Percentiles rank a stretch among this genome's conserved stretches.
phyloP scores from a whole-genome alignment of 2,113 vertebrate genomes.

The Nycticebus coucang region DNA sequence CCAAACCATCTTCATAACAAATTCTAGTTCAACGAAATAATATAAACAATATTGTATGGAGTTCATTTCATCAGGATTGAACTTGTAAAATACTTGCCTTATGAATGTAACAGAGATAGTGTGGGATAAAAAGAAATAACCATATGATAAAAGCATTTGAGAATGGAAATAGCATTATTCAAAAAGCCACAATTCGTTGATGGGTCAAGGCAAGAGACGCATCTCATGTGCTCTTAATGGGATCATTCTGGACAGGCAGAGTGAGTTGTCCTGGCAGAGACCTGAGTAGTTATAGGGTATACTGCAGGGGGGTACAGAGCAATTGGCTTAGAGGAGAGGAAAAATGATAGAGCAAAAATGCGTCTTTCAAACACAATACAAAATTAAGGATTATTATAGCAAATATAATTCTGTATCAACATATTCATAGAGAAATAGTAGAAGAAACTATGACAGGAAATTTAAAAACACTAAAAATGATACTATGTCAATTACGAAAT shows the following conservation, averaged over 20 bases:
- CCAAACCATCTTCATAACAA: slow-evolving; percentile 27
- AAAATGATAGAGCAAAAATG: not conserved
- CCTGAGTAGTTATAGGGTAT: not conserved
- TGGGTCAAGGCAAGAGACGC: not conserved
- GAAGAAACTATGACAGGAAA: slow-evolving; percentile 6
- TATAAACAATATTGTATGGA: not conserved
- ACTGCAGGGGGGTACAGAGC: not conserved
- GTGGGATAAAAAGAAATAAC: not conserved
- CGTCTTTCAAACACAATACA: slow-evolving; percentile 47
- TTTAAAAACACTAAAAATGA: slow-evolving; percentile 18
- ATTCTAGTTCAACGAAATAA: slow-evolving; percentile 6
- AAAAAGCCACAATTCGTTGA: not conserved
- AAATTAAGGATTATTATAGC: slow-evolving; percentile 4
- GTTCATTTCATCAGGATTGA: slow-evolving; percentile 16
- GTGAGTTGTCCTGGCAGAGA: not conserved
- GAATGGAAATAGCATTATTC: slow-evolving; percentile 36
- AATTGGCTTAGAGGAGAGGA: not conserved
- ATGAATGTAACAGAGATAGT: not conserved
- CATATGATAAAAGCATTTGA: slow-evolving; percentile 2
- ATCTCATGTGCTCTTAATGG: not conserved
- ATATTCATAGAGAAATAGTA: slow-evolving; percentile 22
- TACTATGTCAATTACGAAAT: not conserved
- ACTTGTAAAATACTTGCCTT: slow-evolving; percentile 39
- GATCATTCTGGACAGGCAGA: not conserved
- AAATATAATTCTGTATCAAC: not conserved